These are phyloP conservation scores for Ochlodes sylvanus DNA, from an alignment of 2,888 invertebrate species.

Conservation along the genomic window DNA sequence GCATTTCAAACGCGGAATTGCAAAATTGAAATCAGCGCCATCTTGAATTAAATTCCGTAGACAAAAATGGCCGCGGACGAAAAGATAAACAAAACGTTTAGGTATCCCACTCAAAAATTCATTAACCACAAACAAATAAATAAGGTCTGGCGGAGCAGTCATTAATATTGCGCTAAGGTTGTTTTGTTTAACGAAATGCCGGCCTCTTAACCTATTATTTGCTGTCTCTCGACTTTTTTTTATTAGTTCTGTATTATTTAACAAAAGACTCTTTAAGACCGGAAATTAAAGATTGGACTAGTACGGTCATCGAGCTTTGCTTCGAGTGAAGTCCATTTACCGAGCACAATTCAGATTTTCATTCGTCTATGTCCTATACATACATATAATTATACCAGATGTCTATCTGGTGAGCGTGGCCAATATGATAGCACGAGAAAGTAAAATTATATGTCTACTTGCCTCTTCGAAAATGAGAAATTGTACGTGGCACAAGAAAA, in stretches of 20 bases:
- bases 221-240: neutral
- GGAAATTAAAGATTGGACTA: neutral
- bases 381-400: too few species aligned
- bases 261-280: conserved; percentile 22
- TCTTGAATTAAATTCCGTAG: conserved; percentile 27
- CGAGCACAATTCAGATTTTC: too few species aligned
- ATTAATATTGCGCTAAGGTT: conserved; percentile 40
- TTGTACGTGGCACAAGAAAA: too few species aligned
- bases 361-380: too few species aligned
- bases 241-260: conserved; percentile 9
- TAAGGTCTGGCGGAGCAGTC: conserved; percentile 34
- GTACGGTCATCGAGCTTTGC: too few species aligned
- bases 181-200: conserved; percentile 40
- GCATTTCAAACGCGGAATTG: conserved; percentile 4
- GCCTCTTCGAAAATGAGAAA: too few species aligned
- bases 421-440: too few species aligned
- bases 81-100: conserved; percentile 12
- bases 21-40: conserved; percentile 24
- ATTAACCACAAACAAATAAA: conserved; percentile 44
- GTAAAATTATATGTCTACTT: too few species aligned
- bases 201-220: conserved; percentile 32
- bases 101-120: conserved; percentile 43
- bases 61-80: conserved; percentile 20
- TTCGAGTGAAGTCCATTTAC: too few species aligned
- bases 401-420: too few species aligned